phyloP scores from a whole-genome alignment of 2,113 vertebrate species.

The Clarias magur region DNA sequence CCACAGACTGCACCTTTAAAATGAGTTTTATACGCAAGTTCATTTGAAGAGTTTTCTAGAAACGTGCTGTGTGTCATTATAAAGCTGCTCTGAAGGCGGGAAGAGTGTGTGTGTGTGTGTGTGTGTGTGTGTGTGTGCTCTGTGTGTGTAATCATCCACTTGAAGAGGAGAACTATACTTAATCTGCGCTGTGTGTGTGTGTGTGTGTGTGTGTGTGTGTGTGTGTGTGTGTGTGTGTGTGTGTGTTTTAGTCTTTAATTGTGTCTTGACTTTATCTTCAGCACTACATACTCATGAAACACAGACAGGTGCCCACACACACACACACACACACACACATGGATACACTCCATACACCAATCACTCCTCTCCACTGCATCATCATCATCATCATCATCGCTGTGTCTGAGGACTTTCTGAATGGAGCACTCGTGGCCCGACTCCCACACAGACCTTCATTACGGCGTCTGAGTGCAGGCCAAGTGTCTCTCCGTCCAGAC shows the following conservation, averaged over 20 bases:
- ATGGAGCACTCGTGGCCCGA: not conserved
- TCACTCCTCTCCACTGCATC: no score
- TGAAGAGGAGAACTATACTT: not conserved
- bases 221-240: conserved; percentile 9
- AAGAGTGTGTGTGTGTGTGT: not conserved
- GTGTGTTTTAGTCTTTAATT: not conserved
- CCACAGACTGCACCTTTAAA: not conserved
- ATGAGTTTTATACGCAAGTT: not conserved
- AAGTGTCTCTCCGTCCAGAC: not conserved
- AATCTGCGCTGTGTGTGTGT: not conserved
- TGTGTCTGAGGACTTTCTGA: conserved; percentile 25
- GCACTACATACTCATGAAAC: not conserved
- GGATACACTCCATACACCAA: not conserved
- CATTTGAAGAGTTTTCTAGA: not conserved
- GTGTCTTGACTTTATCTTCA: not conserved
- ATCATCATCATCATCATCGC: not conserved
- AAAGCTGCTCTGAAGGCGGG: not conserved
- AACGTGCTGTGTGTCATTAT: not conserved
- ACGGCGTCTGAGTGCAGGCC: conserved; percentile 17
- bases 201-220: conserved; percentile 5
- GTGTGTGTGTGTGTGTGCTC: not conserved
- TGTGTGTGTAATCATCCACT: not conserved
- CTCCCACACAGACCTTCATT: conserved; percentile 10
- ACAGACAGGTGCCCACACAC: not conserved
- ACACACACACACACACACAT: not conserved